Evolutionary conservation across 2,113 vertebrate species (phyloP).

Genomic region (Patagioenas fasciata): DNA sequence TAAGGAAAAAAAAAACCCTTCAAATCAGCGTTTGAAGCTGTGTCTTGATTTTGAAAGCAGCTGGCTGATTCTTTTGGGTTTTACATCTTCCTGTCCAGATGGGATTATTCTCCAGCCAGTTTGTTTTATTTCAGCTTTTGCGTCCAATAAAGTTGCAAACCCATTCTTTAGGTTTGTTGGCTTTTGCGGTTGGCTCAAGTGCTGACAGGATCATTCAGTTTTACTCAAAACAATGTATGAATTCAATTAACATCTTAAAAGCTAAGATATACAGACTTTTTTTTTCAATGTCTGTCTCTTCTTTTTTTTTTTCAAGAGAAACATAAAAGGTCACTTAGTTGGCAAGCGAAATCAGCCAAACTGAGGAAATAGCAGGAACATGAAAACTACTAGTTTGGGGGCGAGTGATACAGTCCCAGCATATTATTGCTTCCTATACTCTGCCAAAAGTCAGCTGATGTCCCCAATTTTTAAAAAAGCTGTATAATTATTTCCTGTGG

Average conservation of each 20-base stretch:
- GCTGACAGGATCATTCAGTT: conserved; percentile 41
- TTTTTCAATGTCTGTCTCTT: background rate
- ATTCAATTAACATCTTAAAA: conserved; percentile 1
- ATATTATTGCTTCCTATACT: background rate
- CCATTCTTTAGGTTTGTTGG: background rate
- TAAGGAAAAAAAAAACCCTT: background rate
- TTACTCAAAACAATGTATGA: background rate
- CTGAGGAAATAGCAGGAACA: conserved; percentile 34
- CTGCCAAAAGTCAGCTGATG: conserved; percentile 21
- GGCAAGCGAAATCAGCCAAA: conserved; percentile 13
- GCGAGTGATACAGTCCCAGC: background rate
- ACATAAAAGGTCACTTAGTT: conserved; percentile 9
- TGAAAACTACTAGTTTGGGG: background rate
- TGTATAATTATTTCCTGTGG: conserved; percentile 19
- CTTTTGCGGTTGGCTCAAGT: conserved; percentile 41
- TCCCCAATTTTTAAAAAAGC: background rate
- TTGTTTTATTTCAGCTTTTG: background rate
- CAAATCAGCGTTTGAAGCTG: background rate
- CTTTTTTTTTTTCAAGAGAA: background rate
- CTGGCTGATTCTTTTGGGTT: conserved; percentile 50
- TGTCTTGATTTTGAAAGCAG: conserved; percentile 1
- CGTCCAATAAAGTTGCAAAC: background rate
- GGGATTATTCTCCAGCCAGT: conserved; percentile 54
- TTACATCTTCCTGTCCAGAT: conserved; percentile 56
- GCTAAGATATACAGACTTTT: background rate